phyloP scores from a whole-genome alignment of 2,888 invertebrate genomes.

The Cremastinae sp. region DNA sequence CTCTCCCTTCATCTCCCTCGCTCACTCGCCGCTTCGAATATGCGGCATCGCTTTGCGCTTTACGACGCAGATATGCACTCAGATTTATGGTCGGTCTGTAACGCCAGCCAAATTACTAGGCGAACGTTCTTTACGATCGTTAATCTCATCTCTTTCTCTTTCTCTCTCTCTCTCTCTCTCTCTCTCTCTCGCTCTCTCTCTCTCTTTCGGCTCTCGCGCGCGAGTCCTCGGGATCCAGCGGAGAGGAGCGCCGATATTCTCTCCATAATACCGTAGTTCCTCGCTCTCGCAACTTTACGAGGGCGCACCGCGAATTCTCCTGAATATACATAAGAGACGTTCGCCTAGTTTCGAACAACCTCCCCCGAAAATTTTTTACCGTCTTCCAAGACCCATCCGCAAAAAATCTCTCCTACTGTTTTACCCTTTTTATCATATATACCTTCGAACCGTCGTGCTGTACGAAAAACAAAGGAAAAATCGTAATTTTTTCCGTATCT shows the following conservation, averaged over 20 bases:
- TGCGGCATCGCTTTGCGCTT: slow-evolving; percentile 62
- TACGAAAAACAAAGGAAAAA: no score
- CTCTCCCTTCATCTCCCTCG: slow-evolving; percentile 24
- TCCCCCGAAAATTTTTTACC: slow-evolving; percentile 24
- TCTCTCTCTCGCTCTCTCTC: slow-evolving; percentile 38
- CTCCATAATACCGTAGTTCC: slow-evolving; percentile 55
- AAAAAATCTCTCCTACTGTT: no score
- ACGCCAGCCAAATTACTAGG: slow-evolving; percentile 68
- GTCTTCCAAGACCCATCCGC: no score
- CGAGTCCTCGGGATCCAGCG: slow-evolving; percentile 23
- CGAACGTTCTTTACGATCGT: slow-evolving; percentile 68
- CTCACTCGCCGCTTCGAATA: slow-evolving; percentile 27
- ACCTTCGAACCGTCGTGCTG: no score
- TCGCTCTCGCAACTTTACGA: slow-evolving; percentile 47
- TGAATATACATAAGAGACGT: slow-evolving; percentile 45
- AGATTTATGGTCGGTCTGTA: slow-evolving; percentile 66
- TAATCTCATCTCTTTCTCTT: slow-evolving; percentile 61
- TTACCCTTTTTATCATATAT: no score
- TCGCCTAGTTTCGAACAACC: slow-evolving; percentile 46
- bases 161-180: slow-evolving; percentile 41
- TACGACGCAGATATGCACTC: slow-evolving; percentile 66
- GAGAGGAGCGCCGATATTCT: slow-evolving; percentile 44
- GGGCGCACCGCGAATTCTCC: slow-evolving; percentile 39
- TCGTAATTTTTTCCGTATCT: no score
- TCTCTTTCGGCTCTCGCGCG: slow-evolving; percentile 30